Percentiles rank a stretch among this genome's conserved stretches.
Evolutionary conservation across 2,797 vertebrate genomes (phyloP).

Genomic region (Decapterus maruadsi): DNA sequence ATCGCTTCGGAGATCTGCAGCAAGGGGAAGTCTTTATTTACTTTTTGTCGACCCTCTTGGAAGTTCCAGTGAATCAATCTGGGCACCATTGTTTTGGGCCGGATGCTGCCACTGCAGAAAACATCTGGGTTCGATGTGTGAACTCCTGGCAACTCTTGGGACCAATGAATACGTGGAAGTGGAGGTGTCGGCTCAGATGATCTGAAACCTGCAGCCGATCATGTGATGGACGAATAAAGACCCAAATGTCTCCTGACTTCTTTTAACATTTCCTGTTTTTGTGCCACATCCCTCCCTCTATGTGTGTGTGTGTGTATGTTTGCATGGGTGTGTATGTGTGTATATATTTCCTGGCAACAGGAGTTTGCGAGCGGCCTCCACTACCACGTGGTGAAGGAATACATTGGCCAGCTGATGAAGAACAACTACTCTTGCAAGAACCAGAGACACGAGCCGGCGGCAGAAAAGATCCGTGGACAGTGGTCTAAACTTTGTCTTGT

Average conservation of each 20-base stretch:
- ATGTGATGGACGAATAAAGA: constrained; percentile 18
- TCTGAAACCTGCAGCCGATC: constrained; percentile 3
- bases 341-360: constrained; percentile 75
- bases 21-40: constrained; percentile 40
- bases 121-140: accelerated
- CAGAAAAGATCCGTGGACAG: constrained; percentile 86
- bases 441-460: constrained; percentile 81
- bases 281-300: not conserved
- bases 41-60: not conserved
- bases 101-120: constrained; percentile 24
- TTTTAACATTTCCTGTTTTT: constrained; percentile 37
- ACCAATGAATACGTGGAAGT: constrained; percentile 55
- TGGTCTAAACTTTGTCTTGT: constrained; percentile 74
- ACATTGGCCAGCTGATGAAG: constrained; percentile 88
- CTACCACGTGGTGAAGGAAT: constrained; percentile 86
- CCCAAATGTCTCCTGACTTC: no score
- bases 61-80: constrained; percentile 23
- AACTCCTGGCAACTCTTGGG: not conserved
- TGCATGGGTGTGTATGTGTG: constrained; percentile 23
- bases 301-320: constrained; percentile 21
- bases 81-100: constrained; percentile 42
- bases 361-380: constrained; percentile 85
- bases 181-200: constrained; percentile 30
- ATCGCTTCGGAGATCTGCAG: accelerated
- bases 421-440: constrained; percentile 80